Percentiles rank a stretch among this genome's conserved stretches.
phyloP scores from a whole-genome alignment of 2,888 invertebrate genomes.

The Dione vanillae region DNA sequence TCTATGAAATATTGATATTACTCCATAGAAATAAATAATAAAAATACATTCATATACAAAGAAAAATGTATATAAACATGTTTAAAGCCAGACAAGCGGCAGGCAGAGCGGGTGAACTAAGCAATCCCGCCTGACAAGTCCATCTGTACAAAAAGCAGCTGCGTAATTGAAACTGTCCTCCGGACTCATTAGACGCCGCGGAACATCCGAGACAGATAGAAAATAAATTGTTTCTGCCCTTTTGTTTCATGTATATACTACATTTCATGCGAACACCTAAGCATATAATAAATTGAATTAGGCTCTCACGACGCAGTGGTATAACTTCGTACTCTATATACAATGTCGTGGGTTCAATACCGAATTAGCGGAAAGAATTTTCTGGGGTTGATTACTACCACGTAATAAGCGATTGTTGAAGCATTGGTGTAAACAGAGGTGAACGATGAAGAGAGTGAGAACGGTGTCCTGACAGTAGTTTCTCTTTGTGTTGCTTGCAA shows the following conservation, averaged over 20 bases:
- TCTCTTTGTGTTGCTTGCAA: no score
- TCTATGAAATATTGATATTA: no score
- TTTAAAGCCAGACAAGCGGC: constrained; percentile 47
- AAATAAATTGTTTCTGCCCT: constrained; percentile 45
- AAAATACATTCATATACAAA: neutral
- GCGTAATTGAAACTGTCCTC: constrained; percentile 63
- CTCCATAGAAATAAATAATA: neutral
- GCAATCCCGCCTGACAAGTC: constrained; percentile 59
- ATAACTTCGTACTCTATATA: no score
- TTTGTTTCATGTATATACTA: constrained; percentile 33
- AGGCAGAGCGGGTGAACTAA: constrained; percentile 46
- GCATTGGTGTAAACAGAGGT: no score
- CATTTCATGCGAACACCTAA: neutral
- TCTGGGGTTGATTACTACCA: no score
- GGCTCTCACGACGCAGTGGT: no score
- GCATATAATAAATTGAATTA: neutral
- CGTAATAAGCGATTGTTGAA: no score
- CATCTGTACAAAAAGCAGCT: constrained; percentile 59
- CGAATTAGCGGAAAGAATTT: no score
- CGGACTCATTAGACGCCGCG: constrained; percentile 59
- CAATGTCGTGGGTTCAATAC: no score
- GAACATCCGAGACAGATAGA: constrained; percentile 51
- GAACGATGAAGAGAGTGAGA: no score
- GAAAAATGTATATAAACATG: constrained; percentile 29
- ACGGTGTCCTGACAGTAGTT: no score